Conservation (phyloP, 2,797 vertebrate species). For the Hirundo rustica region DNA sequence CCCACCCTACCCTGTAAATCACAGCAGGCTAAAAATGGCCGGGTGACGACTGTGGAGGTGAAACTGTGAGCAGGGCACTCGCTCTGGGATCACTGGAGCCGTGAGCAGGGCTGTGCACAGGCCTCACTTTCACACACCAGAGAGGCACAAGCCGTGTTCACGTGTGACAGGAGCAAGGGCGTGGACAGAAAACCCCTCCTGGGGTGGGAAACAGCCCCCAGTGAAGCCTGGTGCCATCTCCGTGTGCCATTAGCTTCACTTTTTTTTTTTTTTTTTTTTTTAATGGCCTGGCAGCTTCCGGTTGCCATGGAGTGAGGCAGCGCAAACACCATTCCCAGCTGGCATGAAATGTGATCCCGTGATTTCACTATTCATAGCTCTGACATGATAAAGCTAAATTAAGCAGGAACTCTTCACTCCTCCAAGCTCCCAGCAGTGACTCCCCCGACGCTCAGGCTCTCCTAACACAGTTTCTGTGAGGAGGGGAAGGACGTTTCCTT, state of each 20-base stretch:
- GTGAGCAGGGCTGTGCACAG: not conserved
- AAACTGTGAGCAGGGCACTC: not conserved
- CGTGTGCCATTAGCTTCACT: not conserved
- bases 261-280: too few relatives aligned
- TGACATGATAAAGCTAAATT: constrained; percentile 43
- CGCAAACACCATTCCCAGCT: constrained; percentile 47
- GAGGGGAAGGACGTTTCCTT: not conserved
- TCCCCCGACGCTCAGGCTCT: not conserved
- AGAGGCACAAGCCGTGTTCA: not conserved
- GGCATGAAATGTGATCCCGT: constrained; percentile 36
- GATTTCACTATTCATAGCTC: constrained; percentile 54
- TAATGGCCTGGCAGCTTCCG: not conserved
- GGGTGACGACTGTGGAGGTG: not conserved
- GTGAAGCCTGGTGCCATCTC: not conserved
- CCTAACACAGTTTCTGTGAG: not conserved
- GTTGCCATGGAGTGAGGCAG: constrained; percentile 51
- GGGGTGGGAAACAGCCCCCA: not conserved
- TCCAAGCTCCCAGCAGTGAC: not conserved
- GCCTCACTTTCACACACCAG: rapidly evolving
- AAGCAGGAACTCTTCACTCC: constrained; percentile 37
- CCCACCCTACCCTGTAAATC: not conserved
- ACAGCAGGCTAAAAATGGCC: constrained; percentile 23
- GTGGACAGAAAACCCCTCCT: not conserved
- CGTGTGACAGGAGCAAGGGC: rapidly evolving
- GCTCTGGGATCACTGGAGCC: not conserved